Evolutionary conservation across 1,140 invertebrate genomes (phyloP), one percentile per base, ranked within the genome.

Genomic region (Dreissena rostriformis): DNA sequence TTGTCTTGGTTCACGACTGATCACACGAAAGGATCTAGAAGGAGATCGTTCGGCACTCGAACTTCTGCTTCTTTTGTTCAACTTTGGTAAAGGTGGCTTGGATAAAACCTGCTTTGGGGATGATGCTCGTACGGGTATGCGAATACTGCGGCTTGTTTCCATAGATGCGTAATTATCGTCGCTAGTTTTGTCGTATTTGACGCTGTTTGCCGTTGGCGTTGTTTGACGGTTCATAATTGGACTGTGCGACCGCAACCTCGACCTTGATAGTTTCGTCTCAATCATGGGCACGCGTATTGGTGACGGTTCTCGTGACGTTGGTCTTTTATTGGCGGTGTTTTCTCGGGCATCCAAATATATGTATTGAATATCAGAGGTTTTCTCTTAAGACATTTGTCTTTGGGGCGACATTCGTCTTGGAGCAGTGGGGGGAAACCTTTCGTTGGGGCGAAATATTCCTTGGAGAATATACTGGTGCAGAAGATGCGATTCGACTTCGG

Each of bases 211-310:
- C 17, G 57, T 61, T 24, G 22, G 22, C 57, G 57, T 61, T 61
- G 17, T 4, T 61, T 24, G 57, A 61, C 22, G 57, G 39, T 39
- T 61, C 17, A 19, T 61, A n/a, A 61, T 11, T 24, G 57, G 57
- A 24, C 57, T 61, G 17, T 61, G 77, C 12, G 77, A n/a, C n/a
- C n/a, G n/a, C n/a, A n/a, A 79, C 24, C 77, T 53, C 53, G 77
- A 79, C 66, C 77, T 70, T 53, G 65, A 70, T 39, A 39, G 39
- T 39, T 39, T 2, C 8, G 39, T 39, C 2, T 24, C 57, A 61
- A 4, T n/a, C 57, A 61, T 19, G 17, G 57, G 12, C 17, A 2
- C 17, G 22, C 57, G 57, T n/a, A 61, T 61, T 22, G 26, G 24
- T 14, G 68, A 71, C n/a, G 66, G 29, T 70, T 79, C 77, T 14